phyloP scores from a whole-genome alignment of 1,140 invertebrate genomes.

The Chlorops oryzae region DNA sequence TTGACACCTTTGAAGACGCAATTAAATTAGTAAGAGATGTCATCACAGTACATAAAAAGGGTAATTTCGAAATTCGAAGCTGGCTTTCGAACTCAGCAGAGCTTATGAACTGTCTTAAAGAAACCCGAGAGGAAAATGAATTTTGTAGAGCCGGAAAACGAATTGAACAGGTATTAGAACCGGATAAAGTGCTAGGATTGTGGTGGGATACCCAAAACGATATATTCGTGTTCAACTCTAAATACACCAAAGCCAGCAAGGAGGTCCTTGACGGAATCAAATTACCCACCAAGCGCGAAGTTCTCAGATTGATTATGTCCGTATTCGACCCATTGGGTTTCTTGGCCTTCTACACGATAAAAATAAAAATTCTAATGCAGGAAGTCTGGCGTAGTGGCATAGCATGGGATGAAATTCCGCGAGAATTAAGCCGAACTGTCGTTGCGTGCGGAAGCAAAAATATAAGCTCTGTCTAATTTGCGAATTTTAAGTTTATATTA shows the following conservation, averaged over 20 bases:
- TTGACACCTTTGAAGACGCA: slow-evolving; percentile 13
- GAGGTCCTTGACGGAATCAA: neutral
- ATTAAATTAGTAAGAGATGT: slow-evolving; percentile 16
- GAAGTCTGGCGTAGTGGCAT: slow-evolving; percentile 2
- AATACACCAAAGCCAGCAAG: no score
- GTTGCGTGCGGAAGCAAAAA: no score
- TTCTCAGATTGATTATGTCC: neutral
- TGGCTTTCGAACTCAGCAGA: slow-evolving; percentile 6
- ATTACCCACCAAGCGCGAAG: neutral
- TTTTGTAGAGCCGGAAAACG: neutral
- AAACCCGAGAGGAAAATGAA: neutral
- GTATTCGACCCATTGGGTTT: neutral
- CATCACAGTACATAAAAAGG: slow-evolving; percentile 16
- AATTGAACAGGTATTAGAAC: neutral
- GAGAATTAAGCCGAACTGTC: no score
- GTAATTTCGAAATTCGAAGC: slow-evolving; percentile 17
- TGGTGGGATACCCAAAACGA: neutral
- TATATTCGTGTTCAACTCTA: no score
- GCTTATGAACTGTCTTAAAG: neutral
- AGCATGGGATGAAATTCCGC: neutral
- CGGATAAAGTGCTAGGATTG: neutral
- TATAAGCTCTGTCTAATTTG: no score
- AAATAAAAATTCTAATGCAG: neutral
- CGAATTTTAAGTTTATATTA: no score
- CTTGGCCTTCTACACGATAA: neutral